Evolutionary conservation across 2,797 vertebrate species (phyloP), one percentile per base, ranked within the genome.

Genomic region (Petrocephalus schoutedeni): DNA sequence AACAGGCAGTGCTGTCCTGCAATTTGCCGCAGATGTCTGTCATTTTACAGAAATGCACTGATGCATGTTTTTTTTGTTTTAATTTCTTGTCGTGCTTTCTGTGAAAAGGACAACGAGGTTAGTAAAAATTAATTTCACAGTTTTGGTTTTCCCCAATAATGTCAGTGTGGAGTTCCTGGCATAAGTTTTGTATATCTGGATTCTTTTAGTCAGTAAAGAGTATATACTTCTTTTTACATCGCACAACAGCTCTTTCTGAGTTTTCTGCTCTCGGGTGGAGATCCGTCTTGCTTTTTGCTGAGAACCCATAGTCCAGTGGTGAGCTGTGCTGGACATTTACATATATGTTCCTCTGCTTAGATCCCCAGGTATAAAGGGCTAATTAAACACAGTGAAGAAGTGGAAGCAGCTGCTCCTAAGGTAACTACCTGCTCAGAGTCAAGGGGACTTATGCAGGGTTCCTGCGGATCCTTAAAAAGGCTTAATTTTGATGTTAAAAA

Each of bases 281-380:
- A 64, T 64, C 2, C 28, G 23, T 12, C 59, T 67, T 67, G 61
- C 61, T 67, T 67, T 67, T 67, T 67, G 23, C 23, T 67, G 10
- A 67, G 61, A 67, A 67, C 61, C 23, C 23, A 67, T 32, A 32
- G 61, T 23, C 61, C 28, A 67, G 61, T 41, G 67, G 21, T 19
- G 12, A 19, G 32, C 36, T 41, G 16, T 41, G 16, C 71, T 87
- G 56, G 67, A 87, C 67, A 77, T 91, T 94, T 87, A 94, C 82
- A 58, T 82, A 28, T 93, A 88, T 95, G 91, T 94, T 94, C 94
- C 95, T 94, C 85, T 94, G 94, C 93, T 92, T 93, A 96, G 96
- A 96, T 97, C 92, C 96, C 95, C 92, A 95, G 95, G 90, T 96
- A 92, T 95, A 95, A 92, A 95, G 95, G 95, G 90, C 94, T 92